These are phyloP conservation scores for Ivindomyrus marchei DNA, from an alignment of 2,113 vertebrate genomes.

Conservation along the genomic window DNA sequence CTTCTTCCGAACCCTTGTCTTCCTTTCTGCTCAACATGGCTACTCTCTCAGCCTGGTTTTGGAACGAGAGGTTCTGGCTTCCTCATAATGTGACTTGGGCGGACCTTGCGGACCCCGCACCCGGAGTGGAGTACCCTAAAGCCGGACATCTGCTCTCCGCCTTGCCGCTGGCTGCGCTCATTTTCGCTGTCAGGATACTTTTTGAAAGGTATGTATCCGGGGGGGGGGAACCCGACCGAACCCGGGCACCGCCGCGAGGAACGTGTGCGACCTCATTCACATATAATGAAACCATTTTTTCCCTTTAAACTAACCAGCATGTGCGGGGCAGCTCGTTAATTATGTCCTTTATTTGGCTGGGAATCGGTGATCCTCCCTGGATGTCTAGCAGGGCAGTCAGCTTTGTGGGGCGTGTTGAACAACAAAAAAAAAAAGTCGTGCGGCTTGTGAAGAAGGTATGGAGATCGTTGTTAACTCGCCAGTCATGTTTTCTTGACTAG, in stretches of 20 bases:
- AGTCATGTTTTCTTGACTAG: neutral
- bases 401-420: neutral
- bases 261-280: neutral
- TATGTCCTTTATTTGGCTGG: neutral
- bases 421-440: neutral
- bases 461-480: neutral
- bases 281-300: neutral
- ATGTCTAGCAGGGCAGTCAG: neutral
- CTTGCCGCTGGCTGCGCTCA: conserved; percentile 75
- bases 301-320: neutral
- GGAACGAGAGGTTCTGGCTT: conserved; percentile 92
- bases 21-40: conserved; percentile 53
- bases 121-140: conserved; percentile 72
- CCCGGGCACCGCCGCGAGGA: neutral
- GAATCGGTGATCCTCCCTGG: neutral
- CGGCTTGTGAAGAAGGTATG: neutral
- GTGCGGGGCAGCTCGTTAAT: neutral
- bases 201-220: conserved; percentile 80
- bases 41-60: conserved; percentile 82
- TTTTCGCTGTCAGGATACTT: conserved; percentile 76
- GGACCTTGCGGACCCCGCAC: conserved; percentile 71
- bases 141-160: conserved; percentile 70
- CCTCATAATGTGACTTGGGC: conserved; percentile 93
- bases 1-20: conserved; percentile 19
- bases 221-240: neutral